phyloP scores from a whole-genome alignment of 2,113 vertebrate genomes.

The Halichoerus grypus region DNA sequence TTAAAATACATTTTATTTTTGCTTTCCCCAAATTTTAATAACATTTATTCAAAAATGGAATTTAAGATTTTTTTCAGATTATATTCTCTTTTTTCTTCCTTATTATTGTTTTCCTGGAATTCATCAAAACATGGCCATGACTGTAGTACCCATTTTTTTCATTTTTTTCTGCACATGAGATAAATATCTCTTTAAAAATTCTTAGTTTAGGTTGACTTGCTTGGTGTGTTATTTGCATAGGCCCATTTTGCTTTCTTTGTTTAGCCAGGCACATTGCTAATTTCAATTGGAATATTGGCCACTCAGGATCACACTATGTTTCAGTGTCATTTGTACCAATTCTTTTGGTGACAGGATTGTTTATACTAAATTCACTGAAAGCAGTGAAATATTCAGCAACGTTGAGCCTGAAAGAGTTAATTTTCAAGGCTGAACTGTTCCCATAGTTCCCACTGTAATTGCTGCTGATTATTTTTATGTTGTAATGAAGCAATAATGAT shows the following conservation, averaged over 20 bases:
- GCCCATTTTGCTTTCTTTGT: slow-evolving; percentile 53
- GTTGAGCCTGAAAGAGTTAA: slow-evolving; percentile 73
- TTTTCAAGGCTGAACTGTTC: slow-evolving; percentile 68
- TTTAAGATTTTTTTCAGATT: neutral
- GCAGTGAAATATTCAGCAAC: neutral
- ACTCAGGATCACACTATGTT: slow-evolving; percentile 19
- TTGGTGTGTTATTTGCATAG: slow-evolving; percentile 13
- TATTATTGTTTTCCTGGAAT: slow-evolving; percentile 13
- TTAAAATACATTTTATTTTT: slow-evolving; percentile 24
- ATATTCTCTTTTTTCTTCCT: neutral
- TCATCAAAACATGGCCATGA: neutral
- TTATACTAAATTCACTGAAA: slow-evolving; percentile 18
- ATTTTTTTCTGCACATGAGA: neutral
- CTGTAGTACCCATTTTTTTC: neutral
- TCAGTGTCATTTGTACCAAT: slow-evolving; percentile 69
- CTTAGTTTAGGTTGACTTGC: neutral
- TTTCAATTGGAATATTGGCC: slow-evolving; percentile 45
- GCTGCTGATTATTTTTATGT: slow-evolving; percentile 84
- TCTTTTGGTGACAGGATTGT: neutral
- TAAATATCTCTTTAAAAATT: slow-evolving; percentile 2
- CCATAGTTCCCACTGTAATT: slow-evolving; percentile 73
- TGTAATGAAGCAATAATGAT: slow-evolving; percentile 85
- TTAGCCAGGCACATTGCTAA: slow-evolving; percentile 44
- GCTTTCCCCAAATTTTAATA: neutral
- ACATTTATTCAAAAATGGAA: neutral